Evolutionary conservation across 2,113 vertebrate species (phyloP), one percentile per base, ranked within the genome.

Genomic region (Ailurus styani): DNA sequence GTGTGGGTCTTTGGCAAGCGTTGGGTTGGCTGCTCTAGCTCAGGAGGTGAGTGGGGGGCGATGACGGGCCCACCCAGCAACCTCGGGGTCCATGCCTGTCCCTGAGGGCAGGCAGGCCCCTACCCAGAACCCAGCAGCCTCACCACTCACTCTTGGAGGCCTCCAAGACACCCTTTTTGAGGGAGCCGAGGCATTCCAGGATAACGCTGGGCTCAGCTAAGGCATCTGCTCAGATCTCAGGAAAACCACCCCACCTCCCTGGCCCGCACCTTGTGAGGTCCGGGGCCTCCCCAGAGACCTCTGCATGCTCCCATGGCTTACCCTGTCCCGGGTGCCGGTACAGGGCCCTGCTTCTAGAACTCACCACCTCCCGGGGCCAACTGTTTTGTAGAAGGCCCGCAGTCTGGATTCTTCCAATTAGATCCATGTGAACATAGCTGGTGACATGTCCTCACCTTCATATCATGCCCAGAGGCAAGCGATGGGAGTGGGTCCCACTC

Each of bases 371-470:
- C 15, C n/a, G 20, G 20, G 12, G 50, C n/a, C 37, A 14, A 4
- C 29, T 45, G n/a, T 50, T 75, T 11, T 6, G 29, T 27, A 15
- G 64, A 29, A 82, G n/a, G 66, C 42, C 15, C 64, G 9, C 15
- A 3, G 64, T 68, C 34, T 68, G 15, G 62, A 81, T 12, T 78
- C 70, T n/a, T 94, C 42, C 62, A 37, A 9, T 52, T 21, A 72
- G 23, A 14, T 62, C 20, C 47, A n/a, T 10, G 12, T 5, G 9
- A 68, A n/a, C 20, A 27, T 14, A 9, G 42, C 18, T 21, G 52
- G 10, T 17, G 31, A 6, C 18, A 1, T 5, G 29, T 62, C 42
- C 52, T 68, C 2, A 42, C 6, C 23, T 25, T 40, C 1, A 0
- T 68, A 15, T 9, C 87, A 23, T 34, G 17, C 27, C 31, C 13